phyloP scores from a whole-genome alignment of 2,888 invertebrate genomes.

The Ophraella communa region DNA sequence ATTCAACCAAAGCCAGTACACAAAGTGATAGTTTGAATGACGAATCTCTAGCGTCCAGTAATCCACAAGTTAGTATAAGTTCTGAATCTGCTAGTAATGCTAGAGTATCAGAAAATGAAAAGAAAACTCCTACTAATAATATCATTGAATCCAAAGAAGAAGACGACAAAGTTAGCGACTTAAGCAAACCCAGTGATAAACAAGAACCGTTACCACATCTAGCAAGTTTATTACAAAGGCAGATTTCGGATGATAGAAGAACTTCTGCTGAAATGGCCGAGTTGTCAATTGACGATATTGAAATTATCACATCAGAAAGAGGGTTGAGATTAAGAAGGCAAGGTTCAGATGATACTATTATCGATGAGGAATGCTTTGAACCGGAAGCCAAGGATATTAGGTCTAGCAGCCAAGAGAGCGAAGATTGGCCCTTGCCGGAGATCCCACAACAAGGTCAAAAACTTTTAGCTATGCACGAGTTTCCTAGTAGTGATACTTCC shows the following conservation, averaged over 20 bases:
- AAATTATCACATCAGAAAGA: conserved; percentile 59
- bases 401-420: conserved; percentile 73
- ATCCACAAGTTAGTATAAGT: conserved; percentile 84
- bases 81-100: conserved; percentile 83
- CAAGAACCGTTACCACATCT: conserved; percentile 53
- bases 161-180: conserved; percentile 43
- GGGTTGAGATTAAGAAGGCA: conserved; percentile 56
- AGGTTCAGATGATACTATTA: conserved; percentile 60
- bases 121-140: conserved; percentile 52
- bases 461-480: conserved; percentile 57
- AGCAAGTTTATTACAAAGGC: conserved; percentile 56
- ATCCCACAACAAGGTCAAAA: conserved; percentile 62
- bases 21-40: conserved; percentile 85
- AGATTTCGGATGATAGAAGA: conserved; percentile 81
- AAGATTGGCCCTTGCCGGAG: conserved; percentile 79
- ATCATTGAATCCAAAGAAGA: conserved; percentile 22
- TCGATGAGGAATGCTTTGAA: conserved; percentile 59
- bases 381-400: conserved; percentile 47
- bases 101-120: conserved; percentile 63
- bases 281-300: conserved; percentile 74
- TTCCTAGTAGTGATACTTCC: conserved; percentile 58
- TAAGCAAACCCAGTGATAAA: conserved; percentile 42
- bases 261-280: conserved; percentile 87
- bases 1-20: conserved; percentile 85
- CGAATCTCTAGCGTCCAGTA: conserved; percentile 82